Base-by-base conservation (phyloP, 2,797 vertebrate species). In the Hybognathus amarus region DNA sequence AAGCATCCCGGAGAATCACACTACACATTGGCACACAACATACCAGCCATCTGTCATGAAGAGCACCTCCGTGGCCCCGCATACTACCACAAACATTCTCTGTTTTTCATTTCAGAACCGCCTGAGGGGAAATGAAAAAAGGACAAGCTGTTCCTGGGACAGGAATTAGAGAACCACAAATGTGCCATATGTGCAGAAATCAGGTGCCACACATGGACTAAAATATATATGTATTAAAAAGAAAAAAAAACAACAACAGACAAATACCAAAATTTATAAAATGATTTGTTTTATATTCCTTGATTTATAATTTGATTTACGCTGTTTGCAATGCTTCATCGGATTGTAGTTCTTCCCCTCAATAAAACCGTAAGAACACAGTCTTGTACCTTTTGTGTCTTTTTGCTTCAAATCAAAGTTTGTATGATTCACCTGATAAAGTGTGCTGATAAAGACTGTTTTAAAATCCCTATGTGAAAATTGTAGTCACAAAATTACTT, bases 31-130 rank as follows among this genome's bases (percentile, higher is more conserved):
- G 87, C 87, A 90, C 67, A 77, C 67, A 45, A 85, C 85, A 73
- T 71, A 89, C 59, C 80, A 82, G 77, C 91, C 92, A 92, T 93
- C 92, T 94, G 92, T 86, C 89, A 83, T 45, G 84, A 85, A 88
- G 84, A 84, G 78, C 54, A 89, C 73, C 87, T 83, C 87, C 82
- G 87, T 79, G 79, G 59, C 76, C 24, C 75, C 83, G 77, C 59
- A 42, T 71, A 66, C 67, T 54, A 74, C 70, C 64, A 76, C 77
- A 86, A 56, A 70, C 75, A 70, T 83, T 77, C 45, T 27, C 75
- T 54, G 80, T 80, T 87, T 88, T 85, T 75, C 78, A 85, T 76
- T 84, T 91, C 90, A 90, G 83, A 88, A 89, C 88, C 85, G 83
- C 50, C 38, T 73, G 89, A 88, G 84, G 90, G 90, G 88, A 89